Conservation (phyloP, 2,113 vertebrate genomes). For the Bos javanicus region DNA sequence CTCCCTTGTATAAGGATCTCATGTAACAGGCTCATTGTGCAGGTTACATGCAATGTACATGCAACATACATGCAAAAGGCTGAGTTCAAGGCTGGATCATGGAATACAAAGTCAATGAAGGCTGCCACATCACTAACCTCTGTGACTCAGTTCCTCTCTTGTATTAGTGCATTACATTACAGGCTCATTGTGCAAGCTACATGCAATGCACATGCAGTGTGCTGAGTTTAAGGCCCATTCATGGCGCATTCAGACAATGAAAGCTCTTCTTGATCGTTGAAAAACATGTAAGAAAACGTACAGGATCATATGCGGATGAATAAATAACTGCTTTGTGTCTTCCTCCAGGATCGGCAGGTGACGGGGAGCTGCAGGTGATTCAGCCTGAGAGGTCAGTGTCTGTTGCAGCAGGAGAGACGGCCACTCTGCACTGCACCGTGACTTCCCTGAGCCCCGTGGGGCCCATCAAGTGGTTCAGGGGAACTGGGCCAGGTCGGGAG, state of each 20-base stretch:
- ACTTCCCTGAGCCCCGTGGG: accelerated
- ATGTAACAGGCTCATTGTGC: too few species aligned
- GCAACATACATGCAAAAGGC: accelerated
- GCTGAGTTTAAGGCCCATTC: too few species aligned
- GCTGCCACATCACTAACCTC: too few species aligned
- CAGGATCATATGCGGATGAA: accelerated
- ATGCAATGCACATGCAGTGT: too few species aligned
- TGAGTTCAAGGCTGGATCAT: accelerated
- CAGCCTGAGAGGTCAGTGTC: background rate
- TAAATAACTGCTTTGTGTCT: background rate
- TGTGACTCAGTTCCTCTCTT: too few species aligned
- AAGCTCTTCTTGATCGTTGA: too few species aligned
- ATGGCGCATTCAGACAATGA: too few species aligned
- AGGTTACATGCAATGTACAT: too few species aligned
- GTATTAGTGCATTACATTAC: too few species aligned
- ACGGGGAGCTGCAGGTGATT: background rate
- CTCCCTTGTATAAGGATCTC: too few species aligned
- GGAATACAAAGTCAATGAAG: background rate
- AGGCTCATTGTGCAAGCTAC: too few species aligned
- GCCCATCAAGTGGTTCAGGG: background rate
- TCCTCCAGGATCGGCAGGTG: background rate
- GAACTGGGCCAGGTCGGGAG: background rate
- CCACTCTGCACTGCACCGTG: background rate
- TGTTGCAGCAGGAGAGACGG: accelerated
- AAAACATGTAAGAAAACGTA: accelerated